Base-by-base conservation (phyloP, 2,888 invertebrate species). In the Ormyrus thymus region DNA sequence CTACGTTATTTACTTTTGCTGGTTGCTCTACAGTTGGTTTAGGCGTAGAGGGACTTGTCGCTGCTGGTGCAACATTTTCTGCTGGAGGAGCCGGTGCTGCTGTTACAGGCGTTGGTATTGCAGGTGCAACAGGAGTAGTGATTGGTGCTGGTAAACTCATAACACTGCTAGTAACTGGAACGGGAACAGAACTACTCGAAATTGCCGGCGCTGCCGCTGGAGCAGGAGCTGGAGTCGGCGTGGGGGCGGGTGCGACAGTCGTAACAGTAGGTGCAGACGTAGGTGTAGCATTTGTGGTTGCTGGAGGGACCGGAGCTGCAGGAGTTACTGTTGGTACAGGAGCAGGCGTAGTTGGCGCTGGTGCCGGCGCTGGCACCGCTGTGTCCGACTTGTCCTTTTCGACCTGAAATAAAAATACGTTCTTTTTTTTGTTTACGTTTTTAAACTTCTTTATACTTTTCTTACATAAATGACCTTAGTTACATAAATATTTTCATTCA, bases 341-440 rank as follows among this genome's bases (percentile, higher is more conserved):
- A 9, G 55, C 2, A 8, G 79, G 48, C 59, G 15, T 51, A 1
- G 62, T 10, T 10, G 74, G 10, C 10, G 43, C 13, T 1, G 68
- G 10, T 48, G 58, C 70, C 29, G 29, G 29, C 29, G 29, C 4
- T 3, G 29, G 29, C 29, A 29, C 29, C 29, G 29, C 29, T 29
- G 29, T 29, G 6, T 76, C 78, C 8, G 46, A 64, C 53, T 81
- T 81, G 1, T 78, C 81, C n/a, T 72, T 81, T 11, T 77, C 77
- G n/a, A 77, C 65, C 77, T 76, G 4, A 6, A 65, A 59, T 10
- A 45, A 11, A 50, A 62, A 7, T 11, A 15, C 3, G 6, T 8
- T 45, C n/a, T 29, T 29, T 3, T 29, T 29, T 4, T 29, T 29
- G 29, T 29, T 29, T 29, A 29, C 3, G 29, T 29, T 4, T 29